Evolutionary conservation across 2,797 vertebrate genomes (phyloP).

Genomic region (Phoebastria nigripes): DNA sequence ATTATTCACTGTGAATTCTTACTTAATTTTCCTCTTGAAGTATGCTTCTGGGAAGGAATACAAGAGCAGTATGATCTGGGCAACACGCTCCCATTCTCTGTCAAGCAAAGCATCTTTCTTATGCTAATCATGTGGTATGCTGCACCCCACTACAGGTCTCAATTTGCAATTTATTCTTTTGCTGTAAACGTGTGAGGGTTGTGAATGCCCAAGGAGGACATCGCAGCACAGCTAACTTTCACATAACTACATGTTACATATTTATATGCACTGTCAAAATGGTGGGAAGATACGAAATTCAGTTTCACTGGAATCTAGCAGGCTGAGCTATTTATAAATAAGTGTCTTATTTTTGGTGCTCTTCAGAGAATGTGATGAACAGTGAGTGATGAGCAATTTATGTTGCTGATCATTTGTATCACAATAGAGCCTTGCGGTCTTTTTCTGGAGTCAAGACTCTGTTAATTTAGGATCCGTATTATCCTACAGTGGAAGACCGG

Average conservation of each 20-base stretch:
- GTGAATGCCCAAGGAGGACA: slow-evolving; percentile 14
- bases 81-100: neutral
- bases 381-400: slow-evolving; percentile 56
- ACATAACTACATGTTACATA: slow-evolving; percentile 19
- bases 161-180: neutral
- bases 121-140: neutral
- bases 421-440: slow-evolving; percentile 23
- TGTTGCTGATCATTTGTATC: slow-evolving; percentile 47
- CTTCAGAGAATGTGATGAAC: slow-evolving; percentile 56
- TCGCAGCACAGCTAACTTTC: neutral
- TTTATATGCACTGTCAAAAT: slow-evolving; percentile 57
- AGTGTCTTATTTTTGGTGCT: slow-evolving; percentile 64
- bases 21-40: neutral
- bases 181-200: neutral
- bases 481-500: neutral
- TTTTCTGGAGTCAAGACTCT: slow-evolving; percentile 18
- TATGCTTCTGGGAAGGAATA: neutral
- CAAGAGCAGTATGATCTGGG: neutral
- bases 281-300: slow-evolving; percentile 31
- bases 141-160: neutral
- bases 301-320: slow-evolving; percentile 40
- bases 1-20: slow-evolving; percentile 19
- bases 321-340: slow-evolving; percentile 62
- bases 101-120: neutral
- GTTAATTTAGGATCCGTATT: neutral